These are phyloP conservation scores for Microctonus hyperodae DNA, from an alignment of 2,888 invertebrate species.

Conservation along the genomic window DNA sequence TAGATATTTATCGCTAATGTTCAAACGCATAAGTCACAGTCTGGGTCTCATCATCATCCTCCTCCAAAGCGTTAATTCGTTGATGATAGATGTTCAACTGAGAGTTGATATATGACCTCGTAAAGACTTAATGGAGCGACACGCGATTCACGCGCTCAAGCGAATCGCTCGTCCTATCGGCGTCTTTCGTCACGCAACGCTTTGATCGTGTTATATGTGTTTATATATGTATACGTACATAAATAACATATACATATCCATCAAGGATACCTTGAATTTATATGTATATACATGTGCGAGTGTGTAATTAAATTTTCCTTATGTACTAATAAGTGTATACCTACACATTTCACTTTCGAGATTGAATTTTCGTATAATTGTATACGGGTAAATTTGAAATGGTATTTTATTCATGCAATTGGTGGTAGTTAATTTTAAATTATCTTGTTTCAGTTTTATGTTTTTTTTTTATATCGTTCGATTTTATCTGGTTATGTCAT, in stretches of 20 bases:
- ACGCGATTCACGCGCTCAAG: conserved; percentile 37
- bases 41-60: conserved; percentile 4
- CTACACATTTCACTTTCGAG: no score
- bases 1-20: background rate
- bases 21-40: conserved; percentile 2
- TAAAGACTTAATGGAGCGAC: conserved; percentile 39
- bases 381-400: no score
- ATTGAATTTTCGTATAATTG: no score
- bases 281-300: no score
- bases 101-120: conserved; percentile 41
- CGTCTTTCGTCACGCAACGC: conserved; percentile 14
- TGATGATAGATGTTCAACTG: conserved; percentile 42
- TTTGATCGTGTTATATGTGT: conserved; percentile 1
- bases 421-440: no score
- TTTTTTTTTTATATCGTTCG: no score
- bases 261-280: background rate
- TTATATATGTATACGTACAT: background rate
- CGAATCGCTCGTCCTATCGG: conserved; percentile 26
- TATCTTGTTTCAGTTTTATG: no score
- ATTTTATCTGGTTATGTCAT: background rate
- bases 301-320: no score
- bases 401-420: no score
- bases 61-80: conserved; percentile 40
- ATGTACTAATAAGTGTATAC: no score
- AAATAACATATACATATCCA: background rate